phyloP scores from a whole-genome alignment of 2,888 invertebrate species.

The Himalopsyche kuldschensis region DNA sequence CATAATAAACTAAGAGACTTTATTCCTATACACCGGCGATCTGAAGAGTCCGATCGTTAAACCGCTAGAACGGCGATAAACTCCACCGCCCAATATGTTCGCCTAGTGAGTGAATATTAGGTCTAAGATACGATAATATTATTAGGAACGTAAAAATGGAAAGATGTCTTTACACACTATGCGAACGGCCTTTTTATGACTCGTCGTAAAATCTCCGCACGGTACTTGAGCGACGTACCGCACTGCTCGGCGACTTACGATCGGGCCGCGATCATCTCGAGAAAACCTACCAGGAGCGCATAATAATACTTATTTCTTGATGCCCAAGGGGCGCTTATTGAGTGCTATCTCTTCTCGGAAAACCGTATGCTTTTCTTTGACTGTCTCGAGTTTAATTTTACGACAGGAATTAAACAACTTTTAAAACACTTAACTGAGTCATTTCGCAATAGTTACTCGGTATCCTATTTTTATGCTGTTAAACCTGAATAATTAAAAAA shows the following conservation, averaged over 20 bases:
- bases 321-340: neutral
- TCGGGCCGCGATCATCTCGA: conserved; percentile 26
- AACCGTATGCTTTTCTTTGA: neutral
- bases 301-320: neutral
- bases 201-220: conserved; percentile 39
- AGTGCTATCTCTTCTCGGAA: neutral
- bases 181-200: conserved; percentile 39
- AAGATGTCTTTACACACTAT: conserved; percentile 39
- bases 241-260: conserved; percentile 28
- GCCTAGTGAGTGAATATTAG: conserved; percentile 37
- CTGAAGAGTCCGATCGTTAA: conserved; percentile 25
- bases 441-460: neutral
- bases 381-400: neutral
- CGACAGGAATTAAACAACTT: neutral
- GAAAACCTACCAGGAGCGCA: conserved; percentile 7
- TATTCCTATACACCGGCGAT: conserved; percentile 13
- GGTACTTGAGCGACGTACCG: conserved; percentile 26
- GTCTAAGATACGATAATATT: conserved; percentile 38
- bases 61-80: conserved; percentile 33
- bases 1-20: conserved; percentile 32
- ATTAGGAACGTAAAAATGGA: conserved; percentile 37
- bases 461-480: neutral
- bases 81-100: conserved; percentile 36
- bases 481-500: neutral
- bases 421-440: neutral